A percentile compares a stretch with the other conserved stretches of the same genome.
These are phyloP conservation scores for Leptonema lineaticorne DNA, from an alignment of 1,140 invertebrate species.

Conservation along the genomic window DNA sequence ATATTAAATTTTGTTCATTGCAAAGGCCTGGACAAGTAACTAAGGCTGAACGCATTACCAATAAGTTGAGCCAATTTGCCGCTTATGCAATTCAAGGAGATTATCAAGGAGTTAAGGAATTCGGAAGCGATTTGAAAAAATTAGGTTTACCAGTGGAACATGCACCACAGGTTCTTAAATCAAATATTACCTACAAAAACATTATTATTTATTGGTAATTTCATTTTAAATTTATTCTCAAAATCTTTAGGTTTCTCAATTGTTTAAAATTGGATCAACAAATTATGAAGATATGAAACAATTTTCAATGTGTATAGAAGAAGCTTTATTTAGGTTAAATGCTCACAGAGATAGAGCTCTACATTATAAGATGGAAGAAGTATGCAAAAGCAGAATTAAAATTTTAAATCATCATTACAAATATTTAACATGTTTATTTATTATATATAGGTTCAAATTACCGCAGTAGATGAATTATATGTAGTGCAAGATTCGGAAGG, in stretches of 20 bases:
- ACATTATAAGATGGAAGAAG: constrained; percentile 96
- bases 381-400: constrained; percentile 35
- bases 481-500: constrained; percentile 90
- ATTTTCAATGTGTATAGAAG: constrained; percentile 88
- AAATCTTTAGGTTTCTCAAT: constrained; percentile 82
- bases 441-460: constrained; percentile 74
- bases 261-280: constrained; percentile 93
- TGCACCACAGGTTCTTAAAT: constrained; percentile 74
- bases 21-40: constrained; percentile 88
- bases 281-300: constrained; percentile 87
- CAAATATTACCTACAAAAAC: not conserved
- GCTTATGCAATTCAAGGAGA: constrained; percentile 92
- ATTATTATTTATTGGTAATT: not conserved
- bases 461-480: constrained; percentile 94
- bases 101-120: constrained; percentile 89
- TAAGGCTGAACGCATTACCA: constrained; percentile 88
- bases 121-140: constrained; percentile 88
- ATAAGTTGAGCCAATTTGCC: constrained; percentile 90
- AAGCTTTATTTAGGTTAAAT: constrained; percentile 80
- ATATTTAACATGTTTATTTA: not conserved
- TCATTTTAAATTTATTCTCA: constrained; percentile 6
- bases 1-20: not conserved
- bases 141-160: constrained; percentile 96
- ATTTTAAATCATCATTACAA: not conserved
- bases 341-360: constrained; percentile 87